Evolutionary conservation across 2,888 invertebrate genomes (phyloP).

Genomic region (Graphium colonna): DNA sequence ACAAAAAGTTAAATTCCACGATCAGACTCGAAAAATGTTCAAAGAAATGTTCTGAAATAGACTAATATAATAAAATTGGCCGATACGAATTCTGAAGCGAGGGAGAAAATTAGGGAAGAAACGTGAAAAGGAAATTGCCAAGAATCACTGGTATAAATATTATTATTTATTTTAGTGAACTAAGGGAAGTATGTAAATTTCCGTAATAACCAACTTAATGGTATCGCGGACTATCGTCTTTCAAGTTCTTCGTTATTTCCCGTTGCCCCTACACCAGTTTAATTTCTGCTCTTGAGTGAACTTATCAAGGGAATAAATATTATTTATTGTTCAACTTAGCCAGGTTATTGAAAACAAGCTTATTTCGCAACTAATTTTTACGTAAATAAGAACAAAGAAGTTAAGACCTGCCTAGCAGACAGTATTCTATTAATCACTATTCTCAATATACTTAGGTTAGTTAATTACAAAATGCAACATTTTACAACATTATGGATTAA

Average conservation of each 20-base stretch:
- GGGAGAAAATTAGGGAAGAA: not conserved
- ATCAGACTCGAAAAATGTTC: too few species aligned
- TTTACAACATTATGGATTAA: too few species aligned
- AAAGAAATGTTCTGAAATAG: not conserved
- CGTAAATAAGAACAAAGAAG: too few species aligned
- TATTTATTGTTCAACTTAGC: not conserved
- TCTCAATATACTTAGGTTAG: too few species aligned
- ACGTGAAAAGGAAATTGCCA: slow-evolving; percentile 7
- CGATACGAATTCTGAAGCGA: not conserved
- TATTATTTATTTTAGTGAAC: slow-evolving; percentile 16
- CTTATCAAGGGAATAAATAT: not conserved
- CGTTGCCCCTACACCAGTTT: not conserved
- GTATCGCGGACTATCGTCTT: slow-evolving; percentile 8
- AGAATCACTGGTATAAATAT: slow-evolving; percentile 7
- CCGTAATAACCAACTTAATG: slow-evolving; percentile 19
- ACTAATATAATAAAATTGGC: not conserved
- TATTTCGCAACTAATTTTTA: too few species aligned
- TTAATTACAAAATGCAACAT: too few species aligned
- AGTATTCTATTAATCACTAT: too few species aligned
- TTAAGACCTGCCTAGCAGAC: too few species aligned
- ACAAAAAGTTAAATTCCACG: too few species aligned
- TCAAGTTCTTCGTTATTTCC: slow-evolving; percentile 10
- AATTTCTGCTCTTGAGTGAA: not conserved
- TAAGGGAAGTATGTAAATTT: slow-evolving; percentile 15
- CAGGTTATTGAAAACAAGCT: not conserved